Base-by-base conservation (phyloP, 2,797 vertebrate genomes). In the Telmatherina bonti region DNA sequence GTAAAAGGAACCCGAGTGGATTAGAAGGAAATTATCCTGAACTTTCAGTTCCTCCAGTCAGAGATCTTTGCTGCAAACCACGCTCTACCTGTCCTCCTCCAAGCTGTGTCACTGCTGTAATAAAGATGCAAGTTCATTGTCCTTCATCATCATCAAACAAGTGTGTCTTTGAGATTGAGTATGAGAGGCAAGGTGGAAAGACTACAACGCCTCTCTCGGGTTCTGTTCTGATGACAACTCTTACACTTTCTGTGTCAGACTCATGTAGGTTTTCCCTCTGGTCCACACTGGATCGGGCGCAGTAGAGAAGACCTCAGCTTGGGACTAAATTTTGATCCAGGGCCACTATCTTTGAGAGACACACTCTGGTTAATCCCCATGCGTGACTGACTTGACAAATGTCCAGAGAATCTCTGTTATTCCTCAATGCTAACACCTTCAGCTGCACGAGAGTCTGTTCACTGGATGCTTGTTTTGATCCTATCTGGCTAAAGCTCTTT, bases 391-490 rank as follows among this genome's bases (percentile, higher is more conserved):
- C 26, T 31, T 24, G 18, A 35, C 2, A 31, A 33, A 43, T 57
- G 49, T 45, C 52, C 11, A 55, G 67, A 66, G 24, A 57, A 68
- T 77, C 70, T 73, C 12, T 56, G 27, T 71, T 22, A 78, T 70
- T 3, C 58, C 60, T 55, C 62, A 27, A 74, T 60, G 33, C 63
- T 66, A 78, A 68, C 64, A 51, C 24, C n/a, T 45, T 67, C 26
- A 59, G 53, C 41, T 63, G 51, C 58, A 63, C 30, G 62, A 33
- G 69, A 59, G 36, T 20, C 41, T 16, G 53, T 59, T 75, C 26
- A 58, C 62, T 55, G 68, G 68, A 70, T 31, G 73, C 81, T 70
- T 72, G 62, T 58, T 69, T 78, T 60, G 78, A 87, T 90, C 67
- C 29, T 49, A 85, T 86, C 76, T 63, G 41, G n/a, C 55, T 61